Conservation (phyloP, 2,113 vertebrate species). For the Cinclus cinclus region DNA sequence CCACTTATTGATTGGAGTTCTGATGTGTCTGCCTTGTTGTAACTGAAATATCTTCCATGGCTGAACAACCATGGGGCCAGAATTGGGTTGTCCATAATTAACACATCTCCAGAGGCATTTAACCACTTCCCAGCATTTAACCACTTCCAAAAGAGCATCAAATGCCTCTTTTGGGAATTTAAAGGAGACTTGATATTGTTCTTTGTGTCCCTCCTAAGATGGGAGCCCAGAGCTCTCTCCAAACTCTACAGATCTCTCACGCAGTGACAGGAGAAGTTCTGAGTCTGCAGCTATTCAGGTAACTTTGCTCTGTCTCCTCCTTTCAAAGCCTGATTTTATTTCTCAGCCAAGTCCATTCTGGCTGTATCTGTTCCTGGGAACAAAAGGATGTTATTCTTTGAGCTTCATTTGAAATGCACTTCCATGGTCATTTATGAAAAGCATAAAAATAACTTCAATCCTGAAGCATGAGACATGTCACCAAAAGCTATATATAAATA, state of each 20-base stretch:
- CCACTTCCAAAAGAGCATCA: background rate
- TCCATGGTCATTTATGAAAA: conserved; percentile 48
- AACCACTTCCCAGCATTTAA: background rate
- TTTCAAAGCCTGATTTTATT: conserved; percentile 25
- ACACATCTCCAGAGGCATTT: background rate
- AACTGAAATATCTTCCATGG: background rate
- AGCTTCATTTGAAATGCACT: conserved; percentile 27
- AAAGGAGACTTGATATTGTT: background rate
- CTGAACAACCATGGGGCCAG: background rate
- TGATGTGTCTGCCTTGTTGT: background rate
- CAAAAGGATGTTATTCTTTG: conserved; percentile 52
- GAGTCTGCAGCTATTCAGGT: background rate
- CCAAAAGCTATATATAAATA: background rate
- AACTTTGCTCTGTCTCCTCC: conserved; percentile 5
- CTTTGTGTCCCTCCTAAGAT: background rate
- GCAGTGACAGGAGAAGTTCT: background rate
- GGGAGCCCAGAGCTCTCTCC: background rate
- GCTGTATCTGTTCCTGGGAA: background rate
- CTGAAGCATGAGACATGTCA: background rate
- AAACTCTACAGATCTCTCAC: background rate
- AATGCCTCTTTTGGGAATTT: background rate
- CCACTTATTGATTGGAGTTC: rapidly evolving
- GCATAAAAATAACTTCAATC: conserved; percentile 46
- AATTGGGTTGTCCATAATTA: background rate
- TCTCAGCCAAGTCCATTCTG: conserved; percentile 22